Evolutionary conservation across 2,888 invertebrate species (phyloP).

Genomic region (Xanthostigma xanthostigma): DNA sequence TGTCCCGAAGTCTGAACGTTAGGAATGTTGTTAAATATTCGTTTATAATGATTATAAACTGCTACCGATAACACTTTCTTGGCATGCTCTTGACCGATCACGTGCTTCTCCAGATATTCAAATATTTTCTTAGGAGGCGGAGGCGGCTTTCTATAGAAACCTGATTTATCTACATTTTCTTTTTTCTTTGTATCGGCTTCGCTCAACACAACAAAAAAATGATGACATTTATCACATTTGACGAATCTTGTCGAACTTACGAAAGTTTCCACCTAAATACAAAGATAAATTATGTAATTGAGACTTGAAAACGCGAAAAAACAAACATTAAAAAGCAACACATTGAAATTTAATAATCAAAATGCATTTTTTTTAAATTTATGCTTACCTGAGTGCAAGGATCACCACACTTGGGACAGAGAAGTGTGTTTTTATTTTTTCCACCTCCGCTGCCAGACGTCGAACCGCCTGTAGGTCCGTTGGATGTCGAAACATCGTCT

Average conservation of each 20-base stretch:
- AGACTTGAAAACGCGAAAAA: no score
- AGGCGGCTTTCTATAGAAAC: conserved; percentile 71
- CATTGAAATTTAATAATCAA: no score
- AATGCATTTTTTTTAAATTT: no score
- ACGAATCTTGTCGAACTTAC: conserved; percentile 94
- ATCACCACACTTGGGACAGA: conserved; percentile 94
- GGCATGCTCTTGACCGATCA: conserved; percentile 92
- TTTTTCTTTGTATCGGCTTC: conserved; percentile 87
- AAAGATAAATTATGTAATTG: no score
- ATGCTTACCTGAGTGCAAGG: conserved; percentile 65
- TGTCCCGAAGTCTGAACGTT: conserved; percentile 27
- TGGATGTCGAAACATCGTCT: conserved; percentile 10
- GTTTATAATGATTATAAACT: conserved; percentile 97
- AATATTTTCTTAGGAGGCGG: conserved; percentile 94
- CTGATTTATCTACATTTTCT: conserved; percentile 60
- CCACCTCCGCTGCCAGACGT: conserved; percentile 29
- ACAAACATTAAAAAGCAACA: no score
- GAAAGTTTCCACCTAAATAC: conserved; percentile 66
- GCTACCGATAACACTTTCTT: conserved; percentile 94
- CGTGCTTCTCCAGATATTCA: conserved; percentile 91
- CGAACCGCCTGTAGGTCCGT: conserved; percentile 9
- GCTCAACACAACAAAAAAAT: conserved; percentile 91
- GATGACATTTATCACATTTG: conserved; percentile 95
- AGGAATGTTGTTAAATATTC: conserved; percentile 86
- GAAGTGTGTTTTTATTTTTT: conserved; percentile 61